Base-by-base conservation (phyloP, 2,888 invertebrate species). In the Formica aserva region DNA sequence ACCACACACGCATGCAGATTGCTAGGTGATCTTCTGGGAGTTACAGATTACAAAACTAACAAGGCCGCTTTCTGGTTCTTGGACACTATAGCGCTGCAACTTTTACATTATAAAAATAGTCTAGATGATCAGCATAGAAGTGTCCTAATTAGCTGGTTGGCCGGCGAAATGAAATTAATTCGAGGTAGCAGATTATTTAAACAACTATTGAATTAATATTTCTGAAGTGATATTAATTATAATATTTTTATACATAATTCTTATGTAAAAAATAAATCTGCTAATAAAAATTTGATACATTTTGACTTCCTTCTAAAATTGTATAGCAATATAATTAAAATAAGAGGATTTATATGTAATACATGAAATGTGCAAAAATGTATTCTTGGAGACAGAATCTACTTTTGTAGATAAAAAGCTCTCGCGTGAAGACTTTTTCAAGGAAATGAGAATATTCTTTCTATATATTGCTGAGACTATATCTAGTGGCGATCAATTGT, bases 11-110 rank as follows among this genome's bases (percentile, higher is more conserved):
- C n/a, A n/a, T 52, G 18, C 76, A 89, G 89, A 82, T 81, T 63
- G 26, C 62, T 90, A 38, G 90, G 86, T 29, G 26, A 83, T 71
- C 35, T 77, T 29, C 78, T 89, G 5, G 85, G 72, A 2, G 63
- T 87, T 32, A 65, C 35, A 65, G 82, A 89, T 29, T 87, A 90
- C 38, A 8, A 71, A 48, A 84, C 75, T 13, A 89, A 86, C 26
- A 87, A 84, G 84, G 63, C 69, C 22, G 65, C 87, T 13, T 87
- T 87, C 45, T 96, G 96, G 96, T 95, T 96, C 80, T 87, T 96
- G 89, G 96, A 96, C 55, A 95, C 95, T 0, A 38, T 96, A 83
- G 95, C 95, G 4, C 76, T 89, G 3, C 91, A 93, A 66, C 48
- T 92, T 69, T 4, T 92, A 4, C 75, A 81, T 8, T 84, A 82